A percentile compares a stretch with the other conserved stretches of the same genome.
Evolutionary conservation across 2,888 invertebrate species (phyloP).

Genomic region (Troilus luridus): DNA sequence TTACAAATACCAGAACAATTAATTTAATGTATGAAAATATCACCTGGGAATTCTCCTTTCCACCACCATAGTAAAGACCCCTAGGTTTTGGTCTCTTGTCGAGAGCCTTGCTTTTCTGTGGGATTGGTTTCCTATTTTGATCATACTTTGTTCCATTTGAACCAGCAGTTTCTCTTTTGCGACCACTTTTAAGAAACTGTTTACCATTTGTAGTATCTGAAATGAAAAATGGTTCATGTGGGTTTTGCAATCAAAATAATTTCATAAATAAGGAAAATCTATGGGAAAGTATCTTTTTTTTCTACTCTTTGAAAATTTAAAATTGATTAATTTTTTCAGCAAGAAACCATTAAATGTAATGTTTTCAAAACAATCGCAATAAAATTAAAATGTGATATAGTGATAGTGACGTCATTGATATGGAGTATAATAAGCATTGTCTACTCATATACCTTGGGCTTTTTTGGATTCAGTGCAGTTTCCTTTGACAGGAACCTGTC

Average conservation of each 20-base stretch:
- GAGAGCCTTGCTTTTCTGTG: constrained; percentile 77
- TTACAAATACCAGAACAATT: not conserved
- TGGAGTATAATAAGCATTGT: not conserved
- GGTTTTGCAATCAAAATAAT: not conserved
- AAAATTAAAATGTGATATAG: not conserved
- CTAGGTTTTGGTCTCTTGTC: constrained; percentile 82
- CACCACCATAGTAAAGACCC: constrained; percentile 74
- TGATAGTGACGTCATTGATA: not conserved
- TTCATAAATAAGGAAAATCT: constrained; percentile 63
- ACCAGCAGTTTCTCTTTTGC: constrained; percentile 74
- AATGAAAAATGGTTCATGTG: constrained; percentile 61
- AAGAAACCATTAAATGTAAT: not conserved
- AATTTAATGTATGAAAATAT: not conserved
- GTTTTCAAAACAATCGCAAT: not conserved
- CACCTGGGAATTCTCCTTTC: constrained; percentile 81
- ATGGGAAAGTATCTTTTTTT: not conserved
- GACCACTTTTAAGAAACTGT: constrained; percentile 76
- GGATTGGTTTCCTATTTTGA: constrained; percentile 78
- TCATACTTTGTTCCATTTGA: constrained; percentile 71
- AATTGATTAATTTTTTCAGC: not conserved
- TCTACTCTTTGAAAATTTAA: too few relatives aligned
- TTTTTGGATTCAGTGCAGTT: constrained; percentile 82
- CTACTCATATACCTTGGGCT: constrained; percentile 74
- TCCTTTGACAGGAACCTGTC: constrained; percentile 80
- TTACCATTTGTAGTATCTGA: constrained; percentile 72